Evolutionary conservation across 2,888 invertebrate species (phyloP).

Genomic region (Hirtodrosophila alboralis): DNA sequence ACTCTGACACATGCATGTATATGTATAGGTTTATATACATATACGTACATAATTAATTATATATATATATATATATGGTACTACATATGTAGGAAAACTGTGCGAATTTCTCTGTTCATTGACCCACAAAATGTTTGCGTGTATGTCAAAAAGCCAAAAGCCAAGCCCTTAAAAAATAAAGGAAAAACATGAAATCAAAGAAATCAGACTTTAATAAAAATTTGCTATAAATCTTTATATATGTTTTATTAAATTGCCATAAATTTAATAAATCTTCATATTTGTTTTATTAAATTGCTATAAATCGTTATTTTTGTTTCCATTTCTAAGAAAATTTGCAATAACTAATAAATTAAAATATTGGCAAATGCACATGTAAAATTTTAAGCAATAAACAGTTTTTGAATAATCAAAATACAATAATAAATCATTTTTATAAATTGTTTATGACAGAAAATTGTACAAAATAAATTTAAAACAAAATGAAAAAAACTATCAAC

Average conservation of each 20-base stretch:
- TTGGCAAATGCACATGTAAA: not conserved
- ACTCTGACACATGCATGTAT: constrained; percentile 11
- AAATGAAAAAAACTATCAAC: not conserved
- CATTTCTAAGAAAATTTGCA: not conserved
- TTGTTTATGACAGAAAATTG: constrained; percentile 13
- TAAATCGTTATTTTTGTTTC: too few relatives aligned
- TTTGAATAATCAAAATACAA: not conserved
- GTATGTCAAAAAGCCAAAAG: constrained; percentile 13
- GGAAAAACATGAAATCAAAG: not conserved
- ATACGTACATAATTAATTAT: too few relatives aligned
- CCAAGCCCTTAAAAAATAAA: constrained; percentile 38
- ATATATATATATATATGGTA: not conserved
- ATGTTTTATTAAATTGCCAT: too few relatives aligned
- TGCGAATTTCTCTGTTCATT: constrained; percentile 37
- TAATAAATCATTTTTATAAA: constrained; percentile 26
- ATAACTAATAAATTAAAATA: too few relatives aligned
- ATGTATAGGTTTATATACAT: constrained; percentile 1
- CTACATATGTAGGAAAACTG: constrained; percentile 7
- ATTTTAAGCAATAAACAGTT: not conserved
- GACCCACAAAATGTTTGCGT: constrained; percentile 43
- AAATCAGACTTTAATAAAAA: too few relatives aligned
- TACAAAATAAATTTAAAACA: constrained; percentile 1
- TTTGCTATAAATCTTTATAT: too few relatives aligned
- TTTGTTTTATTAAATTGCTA: too few relatives aligned
- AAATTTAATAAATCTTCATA: too few relatives aligned